These are phyloP conservation scores for Erythrolamprus reginae DNA, from an alignment of 2,113 vertebrate genomes.

Conservation along the genomic window DNA sequence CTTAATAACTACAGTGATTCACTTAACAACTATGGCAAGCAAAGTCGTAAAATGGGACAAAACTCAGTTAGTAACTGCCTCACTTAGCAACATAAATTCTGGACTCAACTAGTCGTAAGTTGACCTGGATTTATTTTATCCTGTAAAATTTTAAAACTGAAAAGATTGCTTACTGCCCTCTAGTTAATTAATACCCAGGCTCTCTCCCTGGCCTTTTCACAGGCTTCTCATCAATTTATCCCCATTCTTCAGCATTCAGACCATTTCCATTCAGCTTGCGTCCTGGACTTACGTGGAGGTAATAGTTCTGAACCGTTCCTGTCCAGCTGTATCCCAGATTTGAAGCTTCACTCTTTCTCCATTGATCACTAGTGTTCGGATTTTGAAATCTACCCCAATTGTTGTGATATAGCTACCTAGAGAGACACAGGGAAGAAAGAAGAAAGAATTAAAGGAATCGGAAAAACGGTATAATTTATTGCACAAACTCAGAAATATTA, in stretches of 20 bases:
- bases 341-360: conserved; percentile 80
- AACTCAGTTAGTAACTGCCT: background rate
- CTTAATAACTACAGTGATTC: background rate
- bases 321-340: conserved; percentile 83
- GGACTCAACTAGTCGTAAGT: background rate
- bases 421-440: no score
- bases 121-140: background rate
- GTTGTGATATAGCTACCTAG: conserved; percentile 78
- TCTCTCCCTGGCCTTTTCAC: background rate
- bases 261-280: no score
- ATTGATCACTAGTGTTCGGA: conserved; percentile 76
- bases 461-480: background rate
- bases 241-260: background rate
- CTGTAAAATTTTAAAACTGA: background rate
- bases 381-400: conserved; percentile 82
- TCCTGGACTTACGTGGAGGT: conserved; percentile 73
- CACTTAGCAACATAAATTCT: background rate
- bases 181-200: background rate
- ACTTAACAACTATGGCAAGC: background rate
- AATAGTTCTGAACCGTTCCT: conserved; percentile 76
- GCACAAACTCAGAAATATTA: background rate
- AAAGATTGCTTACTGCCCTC: background rate
- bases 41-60: background rate
- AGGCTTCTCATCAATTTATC: background rate
- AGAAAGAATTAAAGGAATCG: background rate